Evolutionary conservation across 2,113 vertebrate genomes (phyloP), one percentile per base, ranked within the genome.

Genomic region (Eptesicus fuscus): DNA sequence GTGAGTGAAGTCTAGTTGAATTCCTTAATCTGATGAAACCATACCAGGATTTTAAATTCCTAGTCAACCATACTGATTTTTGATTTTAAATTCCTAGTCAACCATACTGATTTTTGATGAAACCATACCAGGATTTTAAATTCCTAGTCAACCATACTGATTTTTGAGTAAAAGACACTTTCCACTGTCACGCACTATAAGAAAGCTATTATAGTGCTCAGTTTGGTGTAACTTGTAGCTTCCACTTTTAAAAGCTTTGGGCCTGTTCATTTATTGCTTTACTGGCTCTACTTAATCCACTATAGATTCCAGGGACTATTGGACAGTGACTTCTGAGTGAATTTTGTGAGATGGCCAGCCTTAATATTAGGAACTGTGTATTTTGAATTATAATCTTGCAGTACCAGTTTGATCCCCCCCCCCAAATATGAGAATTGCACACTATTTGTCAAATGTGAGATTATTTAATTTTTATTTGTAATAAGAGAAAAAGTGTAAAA

Each of bases 151-250:
- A 85, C 84, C 59, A 28, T 69, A 73, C 30, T 53, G 56, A 88
- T 61, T 90, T 61, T 92, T 63, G 59, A 92, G 47, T 88, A 51
- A 56, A 90, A 93, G 61, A 63, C 13, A 71, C 69, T 96, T 84
- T 40, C 40, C 51, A 9, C 67, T 77, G 93, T 90, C 90, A 96
- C 11, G 51, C 82, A 82, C 84, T 85, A 6, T 78, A 53, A 90
- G 80, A 93, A 96, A 96, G 61, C 90, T 85, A 93, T 97, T 93
- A 93, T 9, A 53, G 73, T 70, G 88, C 71, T 96, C 95, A 83
- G 84, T 90, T 90, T 51, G 28, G 51, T 96, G 77, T 93, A 82
- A 85, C 84, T 77, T 76, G 16, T 80, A 51, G 56, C 37, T 84
- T 83, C 71, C n/a, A 42, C 84, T 95, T 93, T 90, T 32, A 77